A percentile compares a stretch with the other conserved stretches of the same genome.
Conservation (phyloP, 2,888 invertebrate genomes). For the Exephanes ischioxanthus region DNA sequence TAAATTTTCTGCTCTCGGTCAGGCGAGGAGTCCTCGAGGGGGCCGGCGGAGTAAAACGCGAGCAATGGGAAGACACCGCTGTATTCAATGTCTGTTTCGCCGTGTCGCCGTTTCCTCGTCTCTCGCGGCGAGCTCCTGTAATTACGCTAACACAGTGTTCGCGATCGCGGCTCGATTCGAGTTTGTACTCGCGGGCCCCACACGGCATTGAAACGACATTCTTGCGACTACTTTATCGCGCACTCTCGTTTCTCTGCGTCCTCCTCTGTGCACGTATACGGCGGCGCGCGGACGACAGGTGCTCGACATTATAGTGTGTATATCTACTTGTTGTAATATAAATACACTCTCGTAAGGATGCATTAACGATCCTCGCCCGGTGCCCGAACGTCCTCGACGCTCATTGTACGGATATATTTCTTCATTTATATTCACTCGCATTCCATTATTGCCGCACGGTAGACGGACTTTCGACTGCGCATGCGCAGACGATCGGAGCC, state of each 20-base stretch:
- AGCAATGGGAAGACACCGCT: constrained; percentile 3
- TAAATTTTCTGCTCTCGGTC: neutral
- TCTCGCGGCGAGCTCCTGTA: constrained; percentile 34
- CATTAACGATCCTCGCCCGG: constrained; percentile 1
- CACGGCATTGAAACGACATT: constrained; percentile 65
- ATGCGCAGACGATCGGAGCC: too few relatives aligned
- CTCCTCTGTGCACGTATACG: neutral
- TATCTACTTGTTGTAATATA: constrained; percentile 18
- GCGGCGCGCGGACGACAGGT: constrained; percentile 36
- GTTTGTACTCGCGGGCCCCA: neutral
- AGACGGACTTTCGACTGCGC: too few relatives aligned
- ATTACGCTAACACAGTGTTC: constrained; percentile 51
- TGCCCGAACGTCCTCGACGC: constrained; percentile 2
- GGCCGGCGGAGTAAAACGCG: neutral
- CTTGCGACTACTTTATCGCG: constrained; percentile 58
- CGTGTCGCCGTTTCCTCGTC: constrained; percentile 50
- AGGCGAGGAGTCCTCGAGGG: neutral
- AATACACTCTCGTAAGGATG: neutral
- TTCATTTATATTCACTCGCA: neutral
- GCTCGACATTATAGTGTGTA: constrained; percentile 27
- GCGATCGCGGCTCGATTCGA: constrained; percentile 28
- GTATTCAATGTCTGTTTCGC: constrained; percentile 26
- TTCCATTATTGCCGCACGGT: too few relatives aligned
- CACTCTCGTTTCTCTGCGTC: constrained; percentile 29
- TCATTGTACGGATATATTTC: neutral